These are phyloP conservation scores for Phyllotreta striolata DNA, from an alignment of 2,888 invertebrate genomes.

Conservation along the genomic window DNA sequence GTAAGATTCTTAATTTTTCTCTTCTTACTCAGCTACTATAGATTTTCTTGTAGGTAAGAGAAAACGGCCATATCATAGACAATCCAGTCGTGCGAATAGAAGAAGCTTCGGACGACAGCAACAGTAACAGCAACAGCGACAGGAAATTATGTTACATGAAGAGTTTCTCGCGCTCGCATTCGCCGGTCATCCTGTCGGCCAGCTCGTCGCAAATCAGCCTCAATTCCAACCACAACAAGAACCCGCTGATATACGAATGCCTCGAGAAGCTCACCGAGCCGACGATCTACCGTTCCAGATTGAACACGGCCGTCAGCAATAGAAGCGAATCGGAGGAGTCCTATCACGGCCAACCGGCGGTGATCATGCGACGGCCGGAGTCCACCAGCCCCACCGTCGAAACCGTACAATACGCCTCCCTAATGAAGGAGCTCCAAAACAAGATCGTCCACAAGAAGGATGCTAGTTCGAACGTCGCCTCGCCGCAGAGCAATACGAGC, in stretches of 20 bases:
- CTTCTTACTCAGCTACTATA: no score
- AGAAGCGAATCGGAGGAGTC: slow-evolving; percentile 48
- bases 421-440: slow-evolving; percentile 63
- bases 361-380: slow-evolving; percentile 52
- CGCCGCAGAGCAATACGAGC: slow-evolving; percentile 55
- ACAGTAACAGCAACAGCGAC: slow-evolving; percentile 59
- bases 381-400: slow-evolving; percentile 57
- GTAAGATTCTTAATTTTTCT: no score
- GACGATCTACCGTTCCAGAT: slow-evolving; percentile 58
- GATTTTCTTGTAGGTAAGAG: slow-evolving; percentile 41
- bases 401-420: slow-evolving; percentile 62
- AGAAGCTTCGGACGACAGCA: slow-evolving; percentile 60
- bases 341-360: slow-evolving; percentile 55
- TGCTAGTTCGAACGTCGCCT: slow-evolving; percentile 49
- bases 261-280: slow-evolving; percentile 62
- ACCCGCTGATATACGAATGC: slow-evolving; percentile 61
- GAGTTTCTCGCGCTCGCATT: slow-evolving; percentile 63
- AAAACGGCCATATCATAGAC: slow-evolving; percentile 53
- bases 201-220: slow-evolving; percentile 61
- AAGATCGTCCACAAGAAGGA: slow-evolving; percentile 61
- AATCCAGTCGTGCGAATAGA: slow-evolving; percentile 62
- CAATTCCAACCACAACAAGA: slow-evolving; percentile 44
- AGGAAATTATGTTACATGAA: slow-evolving; percentile 63
- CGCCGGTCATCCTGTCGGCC: slow-evolving; percentile 62
- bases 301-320: slow-evolving; percentile 57